These are phyloP conservation scores for Aradophagus sp. DNA, from an alignment of 1,140 invertebrate species.

Conservation along the genomic window DNA sequence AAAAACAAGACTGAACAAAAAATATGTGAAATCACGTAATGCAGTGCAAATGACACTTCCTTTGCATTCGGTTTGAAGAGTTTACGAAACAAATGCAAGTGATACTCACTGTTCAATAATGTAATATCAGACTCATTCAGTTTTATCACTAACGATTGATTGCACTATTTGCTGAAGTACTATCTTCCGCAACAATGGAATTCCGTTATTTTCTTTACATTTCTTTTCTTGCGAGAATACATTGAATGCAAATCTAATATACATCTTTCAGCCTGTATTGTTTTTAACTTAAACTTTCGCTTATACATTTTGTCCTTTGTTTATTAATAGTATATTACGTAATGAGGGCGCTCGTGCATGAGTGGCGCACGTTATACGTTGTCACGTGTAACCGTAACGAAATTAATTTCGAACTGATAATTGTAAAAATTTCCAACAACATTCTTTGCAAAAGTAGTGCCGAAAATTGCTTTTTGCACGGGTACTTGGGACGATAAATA, in stretches of 20 bases:
- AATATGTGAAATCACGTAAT: slow-evolving; percentile 18
- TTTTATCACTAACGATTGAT: slow-evolving; percentile 46
- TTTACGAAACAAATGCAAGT: slow-evolving; percentile 41
- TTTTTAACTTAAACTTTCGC: slow-evolving; percentile 18
- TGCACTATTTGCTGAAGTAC: slow-evolving; percentile 46
- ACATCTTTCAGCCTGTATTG: slow-evolving; percentile 17
- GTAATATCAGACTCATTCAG: slow-evolving; percentile 46
- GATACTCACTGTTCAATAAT: slow-evolving; percentile 42
- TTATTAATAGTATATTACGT: no score
- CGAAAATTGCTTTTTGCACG: no score
- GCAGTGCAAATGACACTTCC: slow-evolving; percentile 27
- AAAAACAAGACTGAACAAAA: no score
- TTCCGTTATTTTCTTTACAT: no score
- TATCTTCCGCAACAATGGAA: slow-evolving; percentile 44
- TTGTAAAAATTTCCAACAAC: no score
- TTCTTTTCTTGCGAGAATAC: slow-evolving; percentile 32
- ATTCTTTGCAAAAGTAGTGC: no score
- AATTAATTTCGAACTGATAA: no score
- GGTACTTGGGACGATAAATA: no score
- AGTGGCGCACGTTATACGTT: no score
- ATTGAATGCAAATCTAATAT: slow-evolving; percentile 43
- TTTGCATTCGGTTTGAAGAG: slow-evolving; percentile 25
- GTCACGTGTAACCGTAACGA: no score
- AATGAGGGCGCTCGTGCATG: no score
- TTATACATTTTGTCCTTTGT: slow-evolving; percentile 16